Evolutionary conservation across 2,888 invertebrate genomes (phyloP).

Genomic region (Ctenicera cuprea): DNA sequence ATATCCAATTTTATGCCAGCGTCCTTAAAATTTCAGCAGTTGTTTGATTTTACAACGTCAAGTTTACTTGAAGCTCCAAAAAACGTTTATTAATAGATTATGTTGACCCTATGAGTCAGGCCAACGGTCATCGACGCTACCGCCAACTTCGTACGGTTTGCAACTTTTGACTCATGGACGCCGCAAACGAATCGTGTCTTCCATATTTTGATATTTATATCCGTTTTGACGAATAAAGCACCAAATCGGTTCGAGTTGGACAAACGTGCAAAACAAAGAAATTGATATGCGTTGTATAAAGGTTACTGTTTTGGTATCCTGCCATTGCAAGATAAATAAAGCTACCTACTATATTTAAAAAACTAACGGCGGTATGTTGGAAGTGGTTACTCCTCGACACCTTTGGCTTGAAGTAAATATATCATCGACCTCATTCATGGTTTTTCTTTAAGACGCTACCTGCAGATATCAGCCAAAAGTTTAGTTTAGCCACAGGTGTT

Average conservation of each 20-base stretch:
- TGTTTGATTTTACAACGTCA: constrained; percentile 52
- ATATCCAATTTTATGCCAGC: constrained; percentile 57
- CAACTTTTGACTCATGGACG: constrained; percentile 9
- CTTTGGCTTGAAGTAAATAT: constrained; percentile 53
- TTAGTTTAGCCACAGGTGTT: constrained; percentile 54
- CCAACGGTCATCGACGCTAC: constrained; percentile 37
- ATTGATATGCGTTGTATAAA: constrained; percentile 21
- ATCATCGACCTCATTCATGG: constrained; percentile 58
- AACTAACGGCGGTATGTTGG: constrained; percentile 33
- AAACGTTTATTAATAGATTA: constrained; percentile 35
- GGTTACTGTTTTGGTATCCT: constrained; percentile 50
- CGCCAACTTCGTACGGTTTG: constrained; percentile 9
- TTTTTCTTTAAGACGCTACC: constrained; percentile 30
- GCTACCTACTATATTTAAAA: constrained; percentile 34
- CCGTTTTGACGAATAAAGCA: background rate
- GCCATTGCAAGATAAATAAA: constrained; percentile 51
- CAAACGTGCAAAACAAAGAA: background rate
- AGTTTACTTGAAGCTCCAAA: constrained; percentile 39
- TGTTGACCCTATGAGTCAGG: constrained; percentile 41
- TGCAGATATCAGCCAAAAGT: constrained; percentile 44
- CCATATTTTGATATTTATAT: background rate
- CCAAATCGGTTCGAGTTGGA: too few relatives aligned
- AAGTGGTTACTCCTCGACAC: constrained; percentile 43
- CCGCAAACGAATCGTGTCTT: constrained; percentile 1
- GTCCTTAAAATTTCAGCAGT: constrained; percentile 57